A percentile compares a stretch with the other conserved stretches of the same genome.
phyloP scores from a whole-genome alignment of 2,888 invertebrate genomes.

The Pogonocherus hispidulus region DNA sequence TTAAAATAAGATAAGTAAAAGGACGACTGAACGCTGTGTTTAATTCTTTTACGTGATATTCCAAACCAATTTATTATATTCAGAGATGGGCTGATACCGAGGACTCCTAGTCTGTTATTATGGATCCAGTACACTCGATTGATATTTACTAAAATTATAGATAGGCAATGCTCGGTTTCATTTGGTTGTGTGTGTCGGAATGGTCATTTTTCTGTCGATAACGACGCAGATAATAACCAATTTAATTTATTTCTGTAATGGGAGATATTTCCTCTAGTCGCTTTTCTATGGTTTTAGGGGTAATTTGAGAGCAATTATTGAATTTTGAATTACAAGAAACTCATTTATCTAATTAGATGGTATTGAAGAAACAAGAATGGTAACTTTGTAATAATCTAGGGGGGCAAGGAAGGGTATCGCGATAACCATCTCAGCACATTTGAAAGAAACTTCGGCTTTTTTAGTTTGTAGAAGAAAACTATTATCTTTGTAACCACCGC shows the following conservation, averaged over 20 bases:
- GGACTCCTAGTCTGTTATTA: conserved; percentile 60
- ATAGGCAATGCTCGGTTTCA: conserved; percentile 53
- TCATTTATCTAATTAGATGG: conserved; percentile 18
- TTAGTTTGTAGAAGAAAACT: background rate
- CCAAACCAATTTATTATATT: conserved; percentile 67
- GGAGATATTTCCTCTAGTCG: conserved; percentile 29
- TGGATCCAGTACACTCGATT: conserved; percentile 54
- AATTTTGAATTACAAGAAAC: conserved; percentile 28
- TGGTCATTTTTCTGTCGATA: conserved; percentile 39
- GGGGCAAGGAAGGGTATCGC: background rate
- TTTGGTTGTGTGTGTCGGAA: conserved; percentile 39
- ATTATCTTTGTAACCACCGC: too few species aligned
- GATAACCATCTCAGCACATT: background rate
- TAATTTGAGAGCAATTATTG: conserved; percentile 6
- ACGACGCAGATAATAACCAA: conserved; percentile 50
- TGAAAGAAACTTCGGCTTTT: background rate
- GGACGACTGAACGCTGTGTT: conserved; percentile 68
- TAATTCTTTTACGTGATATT: conserved; percentile 70
- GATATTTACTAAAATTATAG: conserved; percentile 64
- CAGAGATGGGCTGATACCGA: conserved; percentile 61
- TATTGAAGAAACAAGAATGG: background rate
- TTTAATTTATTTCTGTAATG: conserved; percentile 46
- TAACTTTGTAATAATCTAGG: background rate
- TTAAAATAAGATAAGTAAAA: conserved; percentile 69
- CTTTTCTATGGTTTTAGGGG: conserved; percentile 9